Conservation (phyloP, 2,797 vertebrate species). For the Picus viridis region DNA sequence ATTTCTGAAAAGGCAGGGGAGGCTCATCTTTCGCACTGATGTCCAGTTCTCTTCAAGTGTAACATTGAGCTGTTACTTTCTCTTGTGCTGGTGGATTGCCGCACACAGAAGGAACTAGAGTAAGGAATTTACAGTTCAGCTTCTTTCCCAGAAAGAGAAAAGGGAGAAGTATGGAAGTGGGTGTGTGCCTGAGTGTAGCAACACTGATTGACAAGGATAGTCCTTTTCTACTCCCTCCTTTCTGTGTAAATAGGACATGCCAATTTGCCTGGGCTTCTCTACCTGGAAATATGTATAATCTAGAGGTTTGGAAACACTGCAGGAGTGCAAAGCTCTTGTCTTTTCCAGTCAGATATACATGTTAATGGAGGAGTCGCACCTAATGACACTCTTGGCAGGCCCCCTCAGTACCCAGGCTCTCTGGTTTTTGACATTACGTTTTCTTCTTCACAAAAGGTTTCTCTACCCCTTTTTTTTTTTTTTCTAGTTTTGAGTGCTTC, state of each 20-base stretch:
- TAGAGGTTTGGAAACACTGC: not conserved
- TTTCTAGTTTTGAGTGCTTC: not conserved
- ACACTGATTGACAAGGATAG: not conserved
- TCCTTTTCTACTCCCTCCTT: not conserved
- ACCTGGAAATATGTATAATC: not conserved
- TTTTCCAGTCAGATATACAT: not conserved
- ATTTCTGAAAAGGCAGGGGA: not conserved
- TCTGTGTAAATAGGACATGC: not conserved
- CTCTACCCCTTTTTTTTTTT: not conserved
- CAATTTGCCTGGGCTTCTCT: not conserved
- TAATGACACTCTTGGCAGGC: not conserved
- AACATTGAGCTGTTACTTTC: not conserved
- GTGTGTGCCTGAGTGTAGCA: not conserved
- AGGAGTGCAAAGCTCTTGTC: not conserved
- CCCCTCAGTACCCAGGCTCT: not conserved
- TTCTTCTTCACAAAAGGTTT: not conserved
- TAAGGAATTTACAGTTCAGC: not conserved
- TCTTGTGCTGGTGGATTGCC: not conserved
- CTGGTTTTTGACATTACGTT: not conserved
- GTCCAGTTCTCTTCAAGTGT: not conserved
- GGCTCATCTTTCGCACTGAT: not conserved
- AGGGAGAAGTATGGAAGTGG: not conserved
- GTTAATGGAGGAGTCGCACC: not conserved
- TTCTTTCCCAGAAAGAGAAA: not conserved
- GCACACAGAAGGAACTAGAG: not conserved